Evolutionary conservation across 2,888 invertebrate species (phyloP), one percentile per base, ranked within the genome.

Genomic region (Eucera pruinosa): DNA sequence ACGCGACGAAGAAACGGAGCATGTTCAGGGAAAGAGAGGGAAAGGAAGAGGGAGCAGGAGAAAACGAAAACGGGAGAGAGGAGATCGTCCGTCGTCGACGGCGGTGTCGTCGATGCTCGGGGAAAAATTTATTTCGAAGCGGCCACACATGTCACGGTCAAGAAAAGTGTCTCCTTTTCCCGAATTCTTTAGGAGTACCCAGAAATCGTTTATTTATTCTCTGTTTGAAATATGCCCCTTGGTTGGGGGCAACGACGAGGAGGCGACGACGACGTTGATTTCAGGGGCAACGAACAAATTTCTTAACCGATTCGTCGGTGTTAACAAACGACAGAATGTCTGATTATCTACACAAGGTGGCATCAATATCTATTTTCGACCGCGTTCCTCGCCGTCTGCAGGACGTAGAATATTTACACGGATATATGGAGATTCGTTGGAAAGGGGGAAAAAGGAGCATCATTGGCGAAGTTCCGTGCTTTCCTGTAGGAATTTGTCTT

Each of bases 61-160:
- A 50, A 41, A 52, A 33, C n/a, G 47, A 65, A 23, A 43, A 50
- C 57, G 23, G 27, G 33, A 47, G 50, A 66, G 69, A 66, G 33
- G 36, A 39, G 47, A 62, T 6, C 30, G 43, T 43, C 30, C 52
- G 54, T 45, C 64, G 54, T 41, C 65, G 65, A 33, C 43, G 75
- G 47, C 80, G 81, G 3, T 25, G 1, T 33, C 54, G 54, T 15
- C 33, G 54, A 67, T 69, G 62, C 57, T 70, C 54, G 60, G 6
- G 65, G 72, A 78, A 67, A 78, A 70, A 84, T 82, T 84, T 84
- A 82, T 84, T 82, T 82, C 73, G 39, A 57, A 60, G 7, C 69
- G 65, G 54, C 7, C 43, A n/a, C 70, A 70, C 80, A 57, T 81
- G 79, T 74, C 62, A 50, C 79, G 82, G 82, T 82, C 82, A 75